Conservation (phyloP, 2,888 invertebrate species). For the Drosophila birchii region DNA sequence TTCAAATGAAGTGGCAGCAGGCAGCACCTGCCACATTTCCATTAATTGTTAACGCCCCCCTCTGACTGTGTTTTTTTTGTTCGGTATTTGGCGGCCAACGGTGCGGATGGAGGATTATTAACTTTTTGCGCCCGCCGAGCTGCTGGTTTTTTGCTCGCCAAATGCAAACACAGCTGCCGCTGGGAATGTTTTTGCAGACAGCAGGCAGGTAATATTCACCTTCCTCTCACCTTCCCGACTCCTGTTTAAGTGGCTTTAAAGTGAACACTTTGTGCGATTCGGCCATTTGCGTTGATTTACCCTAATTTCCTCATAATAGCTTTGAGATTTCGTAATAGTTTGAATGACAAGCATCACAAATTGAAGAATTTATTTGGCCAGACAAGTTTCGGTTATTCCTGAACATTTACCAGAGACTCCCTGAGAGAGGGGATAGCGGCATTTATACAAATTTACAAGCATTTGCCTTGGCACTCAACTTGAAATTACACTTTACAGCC, state of each 20-base stretch:
- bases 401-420: not conserved
- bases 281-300: not conserved
- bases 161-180: slow-evolving; percentile 23
- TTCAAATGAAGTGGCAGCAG: slow-evolving; percentile 24
- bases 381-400: not conserved
- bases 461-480: slow-evolving; percentile 24
- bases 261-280: not conserved
- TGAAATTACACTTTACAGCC: slow-evolving; percentile 29
- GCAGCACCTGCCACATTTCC: slow-evolving; percentile 25
- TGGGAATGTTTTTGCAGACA: slow-evolving; percentile 1
- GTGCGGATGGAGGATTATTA: slow-evolving; percentile 31
- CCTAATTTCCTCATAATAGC: slow-evolving; percentile 1
- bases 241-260: slow-evolving; percentile 4
- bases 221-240: not conserved
- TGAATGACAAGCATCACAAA: not conserved
- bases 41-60: slow-evolving; percentile 25
- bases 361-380: not conserved
- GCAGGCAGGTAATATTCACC: slow-evolving; percentile 6
- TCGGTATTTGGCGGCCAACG: slow-evolving; percentile 3
- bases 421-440: not conserved
- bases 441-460: slow-evolving; percentile 25
- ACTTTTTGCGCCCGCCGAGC: slow-evolving; percentile 11
- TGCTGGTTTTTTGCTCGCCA: slow-evolving; percentile 14
- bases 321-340: slow-evolving; percentile 11
- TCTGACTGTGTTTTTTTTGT: slow-evolving; percentile 1